phyloP scores from a whole-genome alignment of 2,113 vertebrate species.

The Prunella fulvescens region DNA sequence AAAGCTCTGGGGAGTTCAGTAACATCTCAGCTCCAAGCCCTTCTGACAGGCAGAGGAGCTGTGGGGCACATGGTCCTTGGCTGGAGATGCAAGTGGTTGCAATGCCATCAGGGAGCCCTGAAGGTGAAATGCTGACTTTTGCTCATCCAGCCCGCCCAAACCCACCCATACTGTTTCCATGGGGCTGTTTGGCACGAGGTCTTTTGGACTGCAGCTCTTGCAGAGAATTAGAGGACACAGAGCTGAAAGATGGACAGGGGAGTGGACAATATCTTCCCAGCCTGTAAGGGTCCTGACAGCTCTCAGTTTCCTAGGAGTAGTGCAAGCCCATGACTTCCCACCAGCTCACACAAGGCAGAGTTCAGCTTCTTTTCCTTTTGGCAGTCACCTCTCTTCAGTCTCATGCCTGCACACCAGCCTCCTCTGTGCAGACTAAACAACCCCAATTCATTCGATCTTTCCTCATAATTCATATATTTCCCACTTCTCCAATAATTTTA shows the following conservation, averaged over 20 bases:
- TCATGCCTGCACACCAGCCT: background rate
- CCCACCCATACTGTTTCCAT: background rate
- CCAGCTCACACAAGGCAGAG: background rate
- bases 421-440: background rate
- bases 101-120: background rate
- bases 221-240: background rate
- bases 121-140: fast-evolving
- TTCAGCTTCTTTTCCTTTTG: background rate
- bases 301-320: background rate
- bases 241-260: background rate
- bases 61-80: background rate
- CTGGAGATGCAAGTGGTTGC: background rate
- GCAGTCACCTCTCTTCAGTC: fast-evolving
- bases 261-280: background rate
- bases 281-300: background rate
- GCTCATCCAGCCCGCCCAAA: fast-evolving
- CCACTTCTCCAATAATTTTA: background rate
- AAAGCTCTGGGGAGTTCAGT: background rate
- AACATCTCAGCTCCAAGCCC: background rate
- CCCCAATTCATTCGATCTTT: background rate
- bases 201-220: background rate
- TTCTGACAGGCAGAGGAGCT: background rate
- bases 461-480: background rate
- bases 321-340: background rate
- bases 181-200: background rate